These are phyloP conservation scores for Pyrochroa serraticornis DNA, from an alignment of 2,888 invertebrate genomes.

Conservation along the genomic window DNA sequence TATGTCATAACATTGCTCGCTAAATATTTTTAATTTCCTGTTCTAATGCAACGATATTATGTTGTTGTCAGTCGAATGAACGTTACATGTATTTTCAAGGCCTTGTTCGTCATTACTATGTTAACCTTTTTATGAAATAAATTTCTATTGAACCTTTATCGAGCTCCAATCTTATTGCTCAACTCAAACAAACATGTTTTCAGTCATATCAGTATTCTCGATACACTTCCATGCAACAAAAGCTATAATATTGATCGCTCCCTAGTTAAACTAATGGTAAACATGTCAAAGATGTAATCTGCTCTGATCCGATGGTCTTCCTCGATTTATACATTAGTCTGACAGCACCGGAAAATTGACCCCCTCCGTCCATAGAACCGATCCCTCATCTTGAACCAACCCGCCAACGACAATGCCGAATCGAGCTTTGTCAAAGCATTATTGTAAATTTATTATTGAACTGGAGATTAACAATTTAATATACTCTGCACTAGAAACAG, in stretches of 20 bases:
- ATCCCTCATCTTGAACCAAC: too few species aligned
- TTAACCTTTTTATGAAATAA: conserved; percentile 22
- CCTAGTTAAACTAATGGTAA: conserved; percentile 37
- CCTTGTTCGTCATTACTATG: conserved; percentile 7
- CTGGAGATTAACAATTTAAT: too few species aligned
- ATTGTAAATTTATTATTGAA: too few species aligned
- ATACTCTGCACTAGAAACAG: too few species aligned
- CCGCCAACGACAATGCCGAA: too few species aligned
- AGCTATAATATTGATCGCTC: conserved; percentile 22
- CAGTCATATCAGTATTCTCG: conserved; percentile 22
- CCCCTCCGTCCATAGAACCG: not conserved
- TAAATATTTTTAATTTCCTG: too few species aligned
- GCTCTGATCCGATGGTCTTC: conserved; percentile 32
- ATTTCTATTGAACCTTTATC: conserved; percentile 26
- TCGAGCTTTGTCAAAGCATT: too few species aligned
- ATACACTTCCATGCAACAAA: conserved; percentile 21
- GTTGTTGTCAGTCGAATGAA: too few species aligned
- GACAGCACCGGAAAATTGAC: conserved; percentile 27
- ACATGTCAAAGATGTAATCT: conserved; percentile 39
- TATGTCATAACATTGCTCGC: too few species aligned
- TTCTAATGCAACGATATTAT: too few species aligned
- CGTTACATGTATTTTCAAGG: too few species aligned
- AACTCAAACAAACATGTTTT: conserved; percentile 32
- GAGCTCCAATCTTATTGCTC: conserved; percentile 19
- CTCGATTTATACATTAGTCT: conserved; percentile 32